phyloP scores from a whole-genome alignment of 1,140 invertebrate species.

The Heliconius congener region DNA sequence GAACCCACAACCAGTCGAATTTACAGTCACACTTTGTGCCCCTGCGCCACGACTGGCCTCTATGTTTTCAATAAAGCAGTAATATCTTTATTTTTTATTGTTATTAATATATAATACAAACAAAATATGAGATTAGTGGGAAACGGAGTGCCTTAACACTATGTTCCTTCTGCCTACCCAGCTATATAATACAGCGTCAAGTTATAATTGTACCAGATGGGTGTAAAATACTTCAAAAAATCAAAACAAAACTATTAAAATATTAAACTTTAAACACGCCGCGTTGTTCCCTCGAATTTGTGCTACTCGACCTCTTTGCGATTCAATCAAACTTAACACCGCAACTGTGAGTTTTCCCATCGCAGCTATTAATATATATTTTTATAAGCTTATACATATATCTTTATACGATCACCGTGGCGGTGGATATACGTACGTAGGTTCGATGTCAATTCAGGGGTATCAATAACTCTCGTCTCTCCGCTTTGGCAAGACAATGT shows the following conservation, averaged over 20 bases:
- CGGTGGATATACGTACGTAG: too few relatives aligned
- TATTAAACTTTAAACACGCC: constrained; percentile 31
- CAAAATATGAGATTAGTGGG: not conserved
- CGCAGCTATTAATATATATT: constrained; percentile 46
- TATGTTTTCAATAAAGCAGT: not conserved
- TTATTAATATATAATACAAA: too few relatives aligned
- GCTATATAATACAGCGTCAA: not conserved
- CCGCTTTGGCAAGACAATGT: too few relatives aligned
- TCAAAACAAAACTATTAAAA: constrained; percentile 5
- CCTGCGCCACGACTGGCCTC: too few relatives aligned
- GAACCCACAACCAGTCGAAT: too few relatives aligned
- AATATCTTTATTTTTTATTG: not conserved
- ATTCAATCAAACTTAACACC: constrained; percentile 42
- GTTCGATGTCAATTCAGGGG: too few relatives aligned
- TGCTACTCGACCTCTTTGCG: constrained; percentile 37
- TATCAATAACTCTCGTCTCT: too few relatives aligned
- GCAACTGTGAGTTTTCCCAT: constrained; percentile 64
- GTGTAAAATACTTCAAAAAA: not conserved
- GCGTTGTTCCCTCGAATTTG: constrained; percentile 16
- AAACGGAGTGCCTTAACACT: not conserved
- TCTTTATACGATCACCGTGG: too few relatives aligned
- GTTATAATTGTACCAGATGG: not conserved
- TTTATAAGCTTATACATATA: not conserved
- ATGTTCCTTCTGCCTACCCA: not conserved
- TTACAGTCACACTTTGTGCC: too few relatives aligned